Base-by-base conservation (phyloP, 1,140 invertebrate genomes). In the Drosophila orena region DNA sequence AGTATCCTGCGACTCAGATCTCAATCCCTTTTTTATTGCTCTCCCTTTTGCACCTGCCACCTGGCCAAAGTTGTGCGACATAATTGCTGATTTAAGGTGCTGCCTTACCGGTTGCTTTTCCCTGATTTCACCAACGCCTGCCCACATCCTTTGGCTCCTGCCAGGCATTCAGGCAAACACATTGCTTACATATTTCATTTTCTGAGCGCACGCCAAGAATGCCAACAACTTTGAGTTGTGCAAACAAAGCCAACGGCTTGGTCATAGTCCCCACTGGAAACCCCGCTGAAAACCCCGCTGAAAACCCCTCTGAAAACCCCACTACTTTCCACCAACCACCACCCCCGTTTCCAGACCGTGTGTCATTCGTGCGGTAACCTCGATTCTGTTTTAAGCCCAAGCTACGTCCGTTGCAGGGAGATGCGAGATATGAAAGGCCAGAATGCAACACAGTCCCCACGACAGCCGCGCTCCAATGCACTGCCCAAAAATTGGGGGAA, bases 61-160 rank as follows among this genome's bases (percentile, higher is more conserved):
- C 43, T 4, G 43, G 69, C 47, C 17, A 77, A 79, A 80, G 77
- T 75, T 66, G 55, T 57, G 68, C 72, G 73, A 53, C 73, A 72
- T 81, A 81, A 78, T 77, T 81, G 74, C 79, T 69, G 74, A 81
- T 81, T 81, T 77, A 74, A 78, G 68, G 64, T 50, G 44, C 40
- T 58, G 44, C 44, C 37, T 38, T 37, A 37, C 27, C 27, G 27
- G 27, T 30, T 20, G 40, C 40, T 14, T 12, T 14, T 10, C 7
- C 58, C 35, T 40, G 54, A 12, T 34, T 37, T 24, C 38, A 12
- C 22, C 15, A 17, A 17, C 22, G 38, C 1, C 38, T 11, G 8
- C 12, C 37, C 54, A 12, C 15, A 37, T 65, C 58, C 58, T 43
- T 43, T 52, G 46, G 20, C 5, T n/a, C 30, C 34, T 27, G 30